phyloP scores from a whole-genome alignment of 2,113 vertebrate genomes.

The Corapipo altera region DNA sequence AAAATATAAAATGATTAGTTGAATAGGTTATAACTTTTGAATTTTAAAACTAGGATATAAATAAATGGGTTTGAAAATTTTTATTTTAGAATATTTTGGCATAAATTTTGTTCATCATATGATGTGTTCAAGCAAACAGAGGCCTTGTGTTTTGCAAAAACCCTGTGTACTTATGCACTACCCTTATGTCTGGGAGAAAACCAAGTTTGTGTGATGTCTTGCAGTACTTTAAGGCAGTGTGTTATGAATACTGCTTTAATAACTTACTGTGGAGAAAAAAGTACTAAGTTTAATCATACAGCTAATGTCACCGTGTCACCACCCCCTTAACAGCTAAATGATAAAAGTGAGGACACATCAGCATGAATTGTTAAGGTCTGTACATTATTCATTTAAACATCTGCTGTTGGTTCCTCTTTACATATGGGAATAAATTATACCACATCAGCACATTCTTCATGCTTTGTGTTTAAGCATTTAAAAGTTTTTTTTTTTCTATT shows the following conservation, averaged over 20 bases:
- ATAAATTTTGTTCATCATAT: not conserved
- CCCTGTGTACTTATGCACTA: not conserved
- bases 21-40: not conserved
- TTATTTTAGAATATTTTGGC: not conserved
- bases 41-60: not conserved
- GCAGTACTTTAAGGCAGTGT: not conserved
- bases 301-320: slow-evolving; percentile 25
- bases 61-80: not conserved
- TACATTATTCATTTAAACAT: slow-evolving; percentile 81
- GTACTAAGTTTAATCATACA: slow-evolving; percentile 18
- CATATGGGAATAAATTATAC: slow-evolving; percentile 74
- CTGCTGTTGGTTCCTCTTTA: slow-evolving; percentile 71
- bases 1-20: not conserved
- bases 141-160: not conserved
- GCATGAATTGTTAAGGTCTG: slow-evolving; percentile 71
- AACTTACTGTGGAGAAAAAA: slow-evolving; percentile 34
- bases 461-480: slow-evolving; percentile 76
- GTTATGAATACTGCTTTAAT: slow-evolving; percentile 44
- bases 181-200: not conserved
- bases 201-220: not conserved
- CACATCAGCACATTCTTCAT: slow-evolving; percentile 73
- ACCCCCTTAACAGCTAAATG: slow-evolving; percentile 51
- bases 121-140: not conserved
- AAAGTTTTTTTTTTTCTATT: slow-evolving; percentile 73
- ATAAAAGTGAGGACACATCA: slow-evolving; percentile 54